Percentiles rank a stretch among this genome's conserved stretches.
These are phyloP conservation scores for Volucella zonaria DNA, from an alignment of 2,888 invertebrate genomes.

Conservation along the genomic window DNA sequence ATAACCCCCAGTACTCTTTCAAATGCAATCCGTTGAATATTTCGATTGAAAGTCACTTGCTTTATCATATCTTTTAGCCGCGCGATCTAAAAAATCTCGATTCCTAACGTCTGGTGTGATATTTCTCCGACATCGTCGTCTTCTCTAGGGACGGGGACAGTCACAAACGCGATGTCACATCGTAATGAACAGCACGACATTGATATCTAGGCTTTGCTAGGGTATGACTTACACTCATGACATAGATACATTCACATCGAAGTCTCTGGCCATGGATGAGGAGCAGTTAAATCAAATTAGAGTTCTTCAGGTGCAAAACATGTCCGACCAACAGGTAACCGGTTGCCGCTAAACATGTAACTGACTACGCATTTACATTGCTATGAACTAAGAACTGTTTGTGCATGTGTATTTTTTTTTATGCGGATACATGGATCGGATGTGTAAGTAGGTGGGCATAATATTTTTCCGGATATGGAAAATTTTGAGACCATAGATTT, in stretches of 20 bases:
- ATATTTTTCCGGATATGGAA: too few relatives aligned
- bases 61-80: constrained; percentile 50
- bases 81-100: constrained; percentile 50
- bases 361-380: constrained; percentile 43
- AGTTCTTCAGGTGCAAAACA: constrained; percentile 73
- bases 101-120: constrained; percentile 39
- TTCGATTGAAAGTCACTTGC: constrained; percentile 30
- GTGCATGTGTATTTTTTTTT: constrained; percentile 45
- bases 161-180: constrained; percentile 30
- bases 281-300: constrained; percentile 67
- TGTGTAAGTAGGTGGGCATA: too few relatives aligned
- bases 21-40: too few relatives aligned
- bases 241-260: constrained; percentile 49
- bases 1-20: too few relatives aligned
- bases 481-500: too few relatives aligned
- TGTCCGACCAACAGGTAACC: constrained; percentile 63
- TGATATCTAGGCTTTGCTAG: constrained; percentile 55
- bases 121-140: constrained; percentile 44
- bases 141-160: constrained; percentile 56
- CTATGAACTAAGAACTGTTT: constrained; percentile 14
- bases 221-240: constrained; percentile 55
- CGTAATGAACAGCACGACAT: constrained; percentile 56
- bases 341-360: constrained; percentile 45
- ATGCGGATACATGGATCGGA: too few relatives aligned
- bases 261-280: constrained; percentile 25